These are phyloP conservation scores for Tyrophagus putrescentiae DNA, from an alignment of 1,140 invertebrate species.

Conservation along the genomic window DNA sequence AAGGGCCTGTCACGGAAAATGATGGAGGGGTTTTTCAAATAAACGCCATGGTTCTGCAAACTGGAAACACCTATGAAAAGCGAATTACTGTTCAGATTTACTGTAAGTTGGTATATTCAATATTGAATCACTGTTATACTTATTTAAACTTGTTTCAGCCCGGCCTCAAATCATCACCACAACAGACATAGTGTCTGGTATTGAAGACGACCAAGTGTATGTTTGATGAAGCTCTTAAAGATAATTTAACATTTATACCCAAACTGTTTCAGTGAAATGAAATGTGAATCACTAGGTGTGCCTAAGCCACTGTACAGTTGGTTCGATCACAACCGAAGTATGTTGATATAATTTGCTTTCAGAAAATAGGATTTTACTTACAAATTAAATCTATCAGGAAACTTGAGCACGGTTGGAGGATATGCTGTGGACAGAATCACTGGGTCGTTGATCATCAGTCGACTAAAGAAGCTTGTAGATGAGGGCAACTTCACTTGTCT, in stretches of 20 bases:
- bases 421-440: constrained; percentile 49
- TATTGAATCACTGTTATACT: neutral
- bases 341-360: neutral
- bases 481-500: constrained; percentile 62
- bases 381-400: constrained; percentile 30
- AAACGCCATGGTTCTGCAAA: constrained; percentile 57
- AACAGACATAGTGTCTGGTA: neutral
- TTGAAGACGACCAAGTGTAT: constrained; percentile 15
- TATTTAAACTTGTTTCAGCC: neutral
- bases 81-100: constrained; percentile 60
- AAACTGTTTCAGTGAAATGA: constrained; percentile 34
- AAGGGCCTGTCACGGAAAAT: constrained; percentile 57
- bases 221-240: neutral
- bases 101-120: constrained; percentile 22
- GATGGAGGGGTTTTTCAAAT: constrained; percentile 60
- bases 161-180: neutral
- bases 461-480: constrained; percentile 53
- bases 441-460: constrained; percentile 51
- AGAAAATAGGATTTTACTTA: neutral
- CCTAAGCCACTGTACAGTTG: constrained; percentile 62
- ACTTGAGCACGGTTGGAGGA: constrained; percentile 48
- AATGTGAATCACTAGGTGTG: constrained; percentile 61
- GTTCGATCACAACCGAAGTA: constrained; percentile 38
- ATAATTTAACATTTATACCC: neutral
- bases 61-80: constrained; percentile 55